Conservation (phyloP, 2,113 vertebrate species). For the Chrysochloris asiatica region DNA sequence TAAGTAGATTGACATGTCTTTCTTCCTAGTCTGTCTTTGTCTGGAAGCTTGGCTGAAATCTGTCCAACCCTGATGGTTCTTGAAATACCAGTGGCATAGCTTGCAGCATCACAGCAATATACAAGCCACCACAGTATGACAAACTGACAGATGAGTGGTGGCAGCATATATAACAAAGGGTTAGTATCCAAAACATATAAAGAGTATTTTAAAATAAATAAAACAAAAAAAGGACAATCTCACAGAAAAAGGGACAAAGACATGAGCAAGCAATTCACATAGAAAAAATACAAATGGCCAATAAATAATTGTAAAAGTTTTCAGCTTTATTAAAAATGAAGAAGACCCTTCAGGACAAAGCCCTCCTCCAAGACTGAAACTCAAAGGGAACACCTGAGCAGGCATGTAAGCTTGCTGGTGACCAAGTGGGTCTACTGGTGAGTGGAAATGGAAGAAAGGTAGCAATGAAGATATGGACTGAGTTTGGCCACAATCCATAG, state of each 20-base stretch:
- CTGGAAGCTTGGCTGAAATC: background rate
- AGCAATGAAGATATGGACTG: too few species aligned
- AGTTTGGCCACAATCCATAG: too few species aligned
- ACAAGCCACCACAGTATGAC: background rate
- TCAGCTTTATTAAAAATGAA: constrained; percentile 19
- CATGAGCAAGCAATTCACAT: background rate
- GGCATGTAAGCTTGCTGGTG: too few species aligned
- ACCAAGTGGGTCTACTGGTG: too few species aligned
- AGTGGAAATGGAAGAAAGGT: too few species aligned
- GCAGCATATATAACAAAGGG: background rate
- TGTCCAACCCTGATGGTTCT: background rate
- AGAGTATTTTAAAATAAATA: constrained; percentile 14
- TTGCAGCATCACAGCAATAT: background rate
- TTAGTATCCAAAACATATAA: background rate
- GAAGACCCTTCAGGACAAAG: background rate
- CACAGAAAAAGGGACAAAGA: constrained; percentile 29
- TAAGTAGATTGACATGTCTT: background rate
- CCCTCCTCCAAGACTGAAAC: too few species aligned
- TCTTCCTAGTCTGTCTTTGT: background rate
- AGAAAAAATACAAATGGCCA: background rate
- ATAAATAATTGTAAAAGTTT: background rate
- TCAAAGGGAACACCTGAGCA: too few species aligned
- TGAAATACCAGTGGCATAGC: background rate
- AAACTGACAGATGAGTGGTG: background rate
- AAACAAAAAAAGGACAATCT: background rate